phyloP scores from a whole-genome alignment of 2,888 invertebrate species.

The Invenusta paracnida region DNA sequence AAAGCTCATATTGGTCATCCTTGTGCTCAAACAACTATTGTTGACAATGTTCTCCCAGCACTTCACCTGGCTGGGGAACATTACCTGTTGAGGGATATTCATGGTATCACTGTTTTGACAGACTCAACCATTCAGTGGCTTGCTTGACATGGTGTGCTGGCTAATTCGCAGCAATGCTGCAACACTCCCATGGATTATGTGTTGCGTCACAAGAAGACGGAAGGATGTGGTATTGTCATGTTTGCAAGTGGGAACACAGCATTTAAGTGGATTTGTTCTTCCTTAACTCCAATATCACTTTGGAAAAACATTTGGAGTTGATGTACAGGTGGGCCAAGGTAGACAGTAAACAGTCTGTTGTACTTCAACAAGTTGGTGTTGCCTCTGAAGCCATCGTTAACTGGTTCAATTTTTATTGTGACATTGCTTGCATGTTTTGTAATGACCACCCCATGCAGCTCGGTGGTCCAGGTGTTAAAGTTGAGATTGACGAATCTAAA shows the following conservation, averaged over 20 bases:
- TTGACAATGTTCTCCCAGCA: background rate
- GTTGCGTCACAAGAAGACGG: background rate
- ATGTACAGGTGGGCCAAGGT: background rate
- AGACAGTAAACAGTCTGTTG: background rate
- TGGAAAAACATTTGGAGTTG: background rate
- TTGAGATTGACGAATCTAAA: conserved; percentile 17
- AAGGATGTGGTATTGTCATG: background rate
- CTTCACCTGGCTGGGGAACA: background rate
- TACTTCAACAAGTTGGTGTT: background rate
- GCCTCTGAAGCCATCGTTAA: conserved; percentile 1
- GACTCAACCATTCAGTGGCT: background rate
- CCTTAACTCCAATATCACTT: background rate
- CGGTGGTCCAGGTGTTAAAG: background rate
- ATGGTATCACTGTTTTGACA: background rate
- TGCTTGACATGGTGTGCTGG: background rate
- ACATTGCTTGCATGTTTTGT: background rate
- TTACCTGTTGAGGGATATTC: background rate
- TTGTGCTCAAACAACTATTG: background rate
- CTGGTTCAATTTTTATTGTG: background rate
- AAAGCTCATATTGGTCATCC: background rate
- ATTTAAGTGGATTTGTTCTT: background rate
- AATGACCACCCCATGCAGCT: background rate
- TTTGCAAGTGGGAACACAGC: background rate
- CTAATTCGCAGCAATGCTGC: background rate
- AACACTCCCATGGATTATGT: background rate